These are phyloP conservation scores for Hyalella azteca DNA, from an alignment of 2,888 invertebrate genomes.

Conservation along the genomic window DNA sequence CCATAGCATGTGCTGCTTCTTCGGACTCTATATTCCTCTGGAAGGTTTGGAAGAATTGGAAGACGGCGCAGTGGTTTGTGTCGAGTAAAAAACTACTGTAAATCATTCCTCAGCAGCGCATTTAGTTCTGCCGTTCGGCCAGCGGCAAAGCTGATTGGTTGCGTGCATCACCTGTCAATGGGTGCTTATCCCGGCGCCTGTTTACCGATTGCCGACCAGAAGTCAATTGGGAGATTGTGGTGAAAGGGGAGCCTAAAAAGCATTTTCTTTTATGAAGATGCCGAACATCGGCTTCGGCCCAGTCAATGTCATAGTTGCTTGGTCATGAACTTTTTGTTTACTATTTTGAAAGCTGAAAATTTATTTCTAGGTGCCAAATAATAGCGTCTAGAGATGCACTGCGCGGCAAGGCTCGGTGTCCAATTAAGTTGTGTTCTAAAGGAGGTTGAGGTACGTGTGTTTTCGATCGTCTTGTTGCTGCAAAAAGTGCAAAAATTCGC, in stretches of 20 bases:
- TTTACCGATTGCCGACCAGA: conserved; percentile 23
- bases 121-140: not conserved
- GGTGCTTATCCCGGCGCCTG: not conserved
- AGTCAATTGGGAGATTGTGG: conserved; percentile 18
- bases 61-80: not conserved
- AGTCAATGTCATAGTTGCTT: not conserved
- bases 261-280: not conserved
- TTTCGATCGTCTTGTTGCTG: too few species aligned
- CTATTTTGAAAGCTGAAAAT: too few species aligned
- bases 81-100: not conserved
- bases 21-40: too few species aligned
- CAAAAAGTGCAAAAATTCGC: too few species aligned
- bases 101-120: not conserved
- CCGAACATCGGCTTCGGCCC: not conserved
- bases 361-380: too few species aligned
- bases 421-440: too few species aligned
- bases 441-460: too few species aligned
- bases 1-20: too few species aligned
- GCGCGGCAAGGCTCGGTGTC: too few species aligned
- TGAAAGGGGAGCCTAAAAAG: not conserved
- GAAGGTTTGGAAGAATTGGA: too few species aligned
- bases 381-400: too few species aligned
- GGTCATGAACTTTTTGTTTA: too few species aligned
- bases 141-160: conserved; percentile 8
- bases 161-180: conserved; percentile 10